Percentiles rank a stretch among this genome's conserved stretches.
phyloP scores from a whole-genome alignment of 1,140 invertebrate genomes.

The Bombus vancouverensis region DNA sequence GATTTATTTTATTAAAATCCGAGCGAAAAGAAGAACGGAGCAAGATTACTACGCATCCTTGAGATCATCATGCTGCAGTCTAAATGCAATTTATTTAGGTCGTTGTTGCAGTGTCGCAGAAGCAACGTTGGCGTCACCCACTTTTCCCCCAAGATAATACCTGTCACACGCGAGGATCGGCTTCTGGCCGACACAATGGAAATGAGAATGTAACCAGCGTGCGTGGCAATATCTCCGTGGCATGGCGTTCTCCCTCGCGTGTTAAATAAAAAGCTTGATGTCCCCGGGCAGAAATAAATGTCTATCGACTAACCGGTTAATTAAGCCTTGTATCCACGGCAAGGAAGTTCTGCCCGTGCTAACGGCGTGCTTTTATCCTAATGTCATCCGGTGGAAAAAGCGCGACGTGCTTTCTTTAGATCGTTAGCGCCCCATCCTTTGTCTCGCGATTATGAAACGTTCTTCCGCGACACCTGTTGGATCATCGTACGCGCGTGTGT shows the following conservation, averaged over 20 bases:
- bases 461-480: conserved; percentile 25
- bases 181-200: conserved; percentile 31
- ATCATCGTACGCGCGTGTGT: background rate
- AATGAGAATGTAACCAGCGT: conserved; percentile 22
- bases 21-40: accelerated
- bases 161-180: conserved; percentile 66
- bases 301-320: conserved; percentile 23
- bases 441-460: conserved; percentile 14
- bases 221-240: background rate
- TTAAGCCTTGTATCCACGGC: background rate
- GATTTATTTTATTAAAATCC: background rate
- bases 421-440: conserved; percentile 1
- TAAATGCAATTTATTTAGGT: conserved; percentile 44
- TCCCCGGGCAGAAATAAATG: conserved; percentile 19
- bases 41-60: background rate
- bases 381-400: conserved; percentile 2
- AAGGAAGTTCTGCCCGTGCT: background rate
- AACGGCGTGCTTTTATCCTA: conserved; percentile 4
- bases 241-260: too few relatives aligned
- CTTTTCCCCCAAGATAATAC: conserved; percentile 70
- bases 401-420: conserved; percentile 1
- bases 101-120: conserved; percentile 20
- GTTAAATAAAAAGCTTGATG: conserved; percentile 23
- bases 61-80: background rate
- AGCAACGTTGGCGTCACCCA: conserved; percentile 51